These are phyloP conservation scores for Callionymus lyra DNA, from an alignment of 2,113 vertebrate genomes.

Conservation along the genomic window DNA sequence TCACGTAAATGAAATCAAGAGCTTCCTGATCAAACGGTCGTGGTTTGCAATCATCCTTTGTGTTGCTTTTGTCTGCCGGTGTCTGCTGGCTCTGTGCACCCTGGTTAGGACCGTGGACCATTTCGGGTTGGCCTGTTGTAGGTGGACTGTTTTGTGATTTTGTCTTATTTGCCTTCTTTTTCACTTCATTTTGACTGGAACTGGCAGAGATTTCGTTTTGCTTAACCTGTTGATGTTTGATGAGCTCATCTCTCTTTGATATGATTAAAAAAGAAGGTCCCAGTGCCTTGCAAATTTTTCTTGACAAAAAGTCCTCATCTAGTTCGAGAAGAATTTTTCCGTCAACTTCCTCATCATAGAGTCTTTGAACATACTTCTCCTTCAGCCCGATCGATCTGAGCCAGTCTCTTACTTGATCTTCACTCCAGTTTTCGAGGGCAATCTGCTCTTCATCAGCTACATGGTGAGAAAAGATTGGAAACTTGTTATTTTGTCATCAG, in stretches of 20 bases:
- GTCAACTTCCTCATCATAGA: slow-evolving; percentile 51
- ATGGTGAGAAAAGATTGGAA: too few relatives aligned
- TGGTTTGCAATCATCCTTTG: slow-evolving; percentile 3
- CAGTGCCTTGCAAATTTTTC: slow-evolving; percentile 57
- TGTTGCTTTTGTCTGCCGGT: not conserved
- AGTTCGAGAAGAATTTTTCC: slow-evolving; percentile 50
- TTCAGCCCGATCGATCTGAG: slow-evolving; percentile 57
- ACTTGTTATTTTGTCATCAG: too few relatives aligned
- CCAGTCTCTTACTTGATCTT: slow-evolving; percentile 59
- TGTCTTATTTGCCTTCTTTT: slow-evolving; percentile 1
- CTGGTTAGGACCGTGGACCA: not conserved
- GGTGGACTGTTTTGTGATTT: not conserved
- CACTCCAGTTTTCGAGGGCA: slow-evolving; percentile 47
- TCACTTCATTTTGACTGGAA: slow-evolving; percentile 4
- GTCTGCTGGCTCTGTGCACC: slow-evolving; percentile 30
- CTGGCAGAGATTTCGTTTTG: slow-evolving; percentile 6
- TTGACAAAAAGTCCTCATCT: slow-evolving; percentile 33
- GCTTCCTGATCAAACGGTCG: slow-evolving; percentile 45
- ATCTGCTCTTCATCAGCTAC: slow-evolving; percentile 2
- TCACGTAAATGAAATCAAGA: slow-evolving; percentile 53
- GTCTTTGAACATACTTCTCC: slow-evolving; percentile 35
- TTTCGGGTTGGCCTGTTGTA: slow-evolving; percentile 1
- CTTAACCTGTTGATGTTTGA: slow-evolving; percentile 8
- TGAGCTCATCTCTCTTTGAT: slow-evolving; percentile 57
- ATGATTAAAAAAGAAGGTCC: slow-evolving; percentile 67